Base-by-base conservation (phyloP, 2,888 invertebrate species). In the Coenonympha arcania region DNA sequence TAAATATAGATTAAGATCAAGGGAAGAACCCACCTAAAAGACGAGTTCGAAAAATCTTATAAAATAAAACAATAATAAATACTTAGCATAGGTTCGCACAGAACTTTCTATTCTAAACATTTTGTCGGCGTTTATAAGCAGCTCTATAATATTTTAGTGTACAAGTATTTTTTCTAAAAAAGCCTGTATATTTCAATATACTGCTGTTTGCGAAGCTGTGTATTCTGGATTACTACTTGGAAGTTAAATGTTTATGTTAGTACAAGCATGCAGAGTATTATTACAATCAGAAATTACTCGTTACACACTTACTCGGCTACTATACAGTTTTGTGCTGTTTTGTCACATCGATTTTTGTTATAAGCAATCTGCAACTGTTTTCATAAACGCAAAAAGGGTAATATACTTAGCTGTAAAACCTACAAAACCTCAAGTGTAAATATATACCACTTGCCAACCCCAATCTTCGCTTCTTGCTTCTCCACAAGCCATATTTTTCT, bases 201-300 rank as follows among this genome's bases (percentile, higher is more conserved):
- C 24, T 5, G 24, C 34, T 18, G 24, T 36, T 37, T 19, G 36
- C 45, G 16, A 44, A 48, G 39, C 40, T 31, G 6, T 30, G 6
- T 19, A 22, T 11, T 19, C 18, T 42, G 8, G 11, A 13, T 41
- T 26, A 41, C 11, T 24, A 41, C 22, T 40, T 1, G n/a, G 11
- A 11, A 33, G 41, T 52, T 49, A 56, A 20, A 40, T 31, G 18
- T 56, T 49, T 11, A 22, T 43, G 49, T 68, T 68, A 68, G 64
- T 65, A 53, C 51, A 64, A 67, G 69, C 67, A 64, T 65, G 64
- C 64, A 56, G 13, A 22, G 9, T 43, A 24, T 42, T 44, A 44
- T 44, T 42, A 42, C 44, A 34, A 34, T 43, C 31, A 30, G 50
- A n/a, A n/a, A n/a, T n/a, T 52, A 49, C 56, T 58, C 56, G 37